Base-by-base conservation (phyloP, 2,888 invertebrate species). In the Alcis repandata region DNA sequence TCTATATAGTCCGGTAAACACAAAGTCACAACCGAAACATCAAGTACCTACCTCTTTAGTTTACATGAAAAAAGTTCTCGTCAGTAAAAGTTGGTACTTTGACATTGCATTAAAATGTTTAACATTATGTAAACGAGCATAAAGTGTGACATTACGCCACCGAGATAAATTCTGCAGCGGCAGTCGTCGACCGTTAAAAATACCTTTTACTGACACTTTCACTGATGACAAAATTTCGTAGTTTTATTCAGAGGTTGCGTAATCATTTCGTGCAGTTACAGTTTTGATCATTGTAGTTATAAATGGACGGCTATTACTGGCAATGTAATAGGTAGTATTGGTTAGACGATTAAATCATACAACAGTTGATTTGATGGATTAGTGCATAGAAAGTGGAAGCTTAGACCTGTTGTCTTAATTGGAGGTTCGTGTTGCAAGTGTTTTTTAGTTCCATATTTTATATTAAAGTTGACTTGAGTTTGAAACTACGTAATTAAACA, bases 191-290 rank as follows among this genome's bases (percentile, higher is more conserved):
- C 83, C 86, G 82, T 73, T 70, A 74, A 73, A 78, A 82, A 79
- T 77, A 74, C 73, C 71, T 75, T 79, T 79, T 77, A 73, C 74
- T 79, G 77, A 59, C 84, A 90, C 91, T 91, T 91, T 91, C 90
- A 89, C 91, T 89, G 78, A 63, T 70, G 72, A 80, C 81, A 76
- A 82, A 71, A 83, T 83, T 86, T 86, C 80, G 80, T 82, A 80
- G 79, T 78, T 84, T 81, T 79, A 77, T 78, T 66, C 67, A 67
- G 67, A 43, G 10, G 74, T 91, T 83, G 88, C 78, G 89, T 76
- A 91, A 91, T 72, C 33, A 60, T 69, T 68, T 82, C 79, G 77
- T 78, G 77, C 74, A 77, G 74, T 79, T 87, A 88, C 86, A 81
- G 74, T 82, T 85, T 86, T 77, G 72, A 69, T 59, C 70, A 64